Percentiles rank a stretch among this genome's conserved stretches.
phyloP scores from a whole-genome alignment of 2,113 vertebrate genomes.

The Phyllostomus hastatus region DNA sequence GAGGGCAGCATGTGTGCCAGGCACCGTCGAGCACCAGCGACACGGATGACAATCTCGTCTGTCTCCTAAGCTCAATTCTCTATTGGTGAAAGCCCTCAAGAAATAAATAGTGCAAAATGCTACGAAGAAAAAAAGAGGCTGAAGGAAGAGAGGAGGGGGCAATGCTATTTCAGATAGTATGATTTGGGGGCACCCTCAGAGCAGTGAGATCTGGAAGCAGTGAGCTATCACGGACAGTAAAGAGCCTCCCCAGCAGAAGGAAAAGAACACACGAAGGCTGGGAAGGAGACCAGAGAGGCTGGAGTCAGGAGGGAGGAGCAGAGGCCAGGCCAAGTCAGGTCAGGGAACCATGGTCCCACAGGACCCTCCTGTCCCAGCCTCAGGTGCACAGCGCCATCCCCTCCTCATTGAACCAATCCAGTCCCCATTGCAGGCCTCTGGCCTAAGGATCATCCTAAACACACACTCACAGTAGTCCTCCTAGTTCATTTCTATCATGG shows the following conservation, averaged over 20 bases:
- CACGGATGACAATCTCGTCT: not conserved
- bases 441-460: not conserved
- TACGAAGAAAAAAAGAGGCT: not conserved
- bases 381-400: accelerated
- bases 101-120: not conserved
- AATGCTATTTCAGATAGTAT: accelerated
- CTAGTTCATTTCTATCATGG: accelerated
- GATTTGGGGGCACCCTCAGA: not conserved
- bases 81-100: not conserved
- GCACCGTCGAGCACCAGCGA: not conserved
- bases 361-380: not conserved
- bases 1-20: not conserved
- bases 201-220: not conserved
- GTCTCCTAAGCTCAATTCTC: not conserved
- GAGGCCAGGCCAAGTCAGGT: accelerated
- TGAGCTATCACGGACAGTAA: not conserved
- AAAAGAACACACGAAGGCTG: not conserved
- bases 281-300: not conserved
- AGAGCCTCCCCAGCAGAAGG: not conserved
- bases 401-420: not conserved
- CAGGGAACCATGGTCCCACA: not conserved
- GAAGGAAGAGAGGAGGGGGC: no score
- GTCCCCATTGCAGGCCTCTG: not conserved
- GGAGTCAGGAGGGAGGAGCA: not conserved
- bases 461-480: accelerated